phyloP scores from a whole-genome alignment of 2,888 invertebrate genomes.

The Cheilosia variabilis region DNA sequence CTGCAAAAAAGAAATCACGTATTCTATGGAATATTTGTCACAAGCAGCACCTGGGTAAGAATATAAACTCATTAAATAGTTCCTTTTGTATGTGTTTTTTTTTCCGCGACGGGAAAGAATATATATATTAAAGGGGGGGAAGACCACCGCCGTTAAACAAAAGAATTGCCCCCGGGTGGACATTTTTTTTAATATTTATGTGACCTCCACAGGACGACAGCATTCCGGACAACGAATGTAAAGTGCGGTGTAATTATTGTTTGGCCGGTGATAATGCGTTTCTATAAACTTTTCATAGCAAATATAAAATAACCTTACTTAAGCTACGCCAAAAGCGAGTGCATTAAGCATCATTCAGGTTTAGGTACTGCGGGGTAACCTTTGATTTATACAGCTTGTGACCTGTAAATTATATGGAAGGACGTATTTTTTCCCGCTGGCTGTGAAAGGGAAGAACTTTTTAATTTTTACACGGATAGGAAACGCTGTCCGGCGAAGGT shows the following conservation, averaged over 20 bases:
- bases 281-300: slow-evolving; percentile 10
- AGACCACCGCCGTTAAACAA: slow-evolving; percentile 43
- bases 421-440: background rate
- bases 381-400: slow-evolving; percentile 67
- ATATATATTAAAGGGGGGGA: background rate
- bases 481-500: background rate
- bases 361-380: slow-evolving; percentile 51
- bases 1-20: slow-evolving; percentile 40
- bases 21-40: slow-evolving; percentile 59
- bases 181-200: slow-evolving; percentile 64
- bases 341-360: slow-evolving; percentile 67
- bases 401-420: slow-evolving; percentile 39
- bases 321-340: slow-evolving; percentile 54
- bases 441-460: slow-evolving; percentile 32
- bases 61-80: slow-evolving; percentile 57
- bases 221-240: slow-evolving; percentile 45
- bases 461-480: background rate
- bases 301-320: background rate
- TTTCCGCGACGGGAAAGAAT: background rate
- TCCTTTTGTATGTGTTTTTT: slow-evolving; percentile 5
- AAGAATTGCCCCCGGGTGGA: slow-evolving; percentile 33
- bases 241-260: slow-evolving; percentile 70
- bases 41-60: slow-evolving; percentile 53
- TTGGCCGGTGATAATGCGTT: slow-evolving; percentile 59
- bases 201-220: slow-evolving; percentile 39